Evolutionary conservation across 1,140 invertebrate species (phyloP), one percentile per base, ranked within the genome.

Genomic region (Sinella curviseta): DNA sequence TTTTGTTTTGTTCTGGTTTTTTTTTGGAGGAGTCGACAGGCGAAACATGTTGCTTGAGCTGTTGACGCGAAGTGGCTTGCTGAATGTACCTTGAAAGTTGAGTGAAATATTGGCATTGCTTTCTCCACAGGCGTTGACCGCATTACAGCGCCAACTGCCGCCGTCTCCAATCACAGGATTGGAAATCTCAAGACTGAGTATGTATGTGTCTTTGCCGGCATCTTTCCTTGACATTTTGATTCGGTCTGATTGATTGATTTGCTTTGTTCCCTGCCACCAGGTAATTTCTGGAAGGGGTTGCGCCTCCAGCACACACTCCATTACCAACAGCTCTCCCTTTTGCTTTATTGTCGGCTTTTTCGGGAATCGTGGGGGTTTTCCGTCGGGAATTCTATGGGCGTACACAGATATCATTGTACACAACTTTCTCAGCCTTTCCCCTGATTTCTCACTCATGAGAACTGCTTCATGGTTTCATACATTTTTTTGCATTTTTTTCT

Each of bases 21-120:
- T 12, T 34, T 16, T 24, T 85, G 88, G 88, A 90, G n/a, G n/a
- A n/a, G n/a, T n/a, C n/a, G n/a, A n/a, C n/a, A n/a, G n/a, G n/a
- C n/a, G n/a, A n/a, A n/a, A n/a, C n/a, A n/a, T n/a, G n/a, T n/a
- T n/a, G n/a, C n/a, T n/a, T n/a, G n/a, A n/a, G n/a, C n/a, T n/a
- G 39, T 48, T 20, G 39, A 20, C 39, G 20, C 20, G 39, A 48
- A 12, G 20, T 20, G 20, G 39, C 8, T 48, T 48, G 8, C 20
- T 20, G 20, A 8, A 20, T 48, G 39, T 95, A 96, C 95, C 96
- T 95, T 97, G 95, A 90, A 99, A 98, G 88, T 99, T 99, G 84
- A 99, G 92, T 84, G 97, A 95, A 89, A 99, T 99, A 90, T 99
- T 99, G 83, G 98, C 98, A 91, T 99, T 99, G 88, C 96, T 98